Evolutionary conservation across 2,113 vertebrate genomes (phyloP), one percentile per base, ranked within the genome.

Genomic region (Tichodroma muraria): DNA sequence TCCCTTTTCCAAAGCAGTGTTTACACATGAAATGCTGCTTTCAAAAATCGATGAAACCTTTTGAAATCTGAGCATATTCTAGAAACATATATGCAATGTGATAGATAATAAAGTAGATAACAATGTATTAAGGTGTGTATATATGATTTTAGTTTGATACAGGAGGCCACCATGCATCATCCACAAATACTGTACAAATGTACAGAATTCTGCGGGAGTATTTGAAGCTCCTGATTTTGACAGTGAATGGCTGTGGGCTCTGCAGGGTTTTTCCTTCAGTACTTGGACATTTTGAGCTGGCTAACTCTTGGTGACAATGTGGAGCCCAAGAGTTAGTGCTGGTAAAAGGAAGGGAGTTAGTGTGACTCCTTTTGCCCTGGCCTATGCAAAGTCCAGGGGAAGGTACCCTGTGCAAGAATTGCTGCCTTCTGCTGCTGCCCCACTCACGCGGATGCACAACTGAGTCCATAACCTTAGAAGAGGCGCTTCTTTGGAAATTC

Each of bases 361-460:
- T 31, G n/a, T n/a, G 50, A 53, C 22, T 73, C 50, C 22, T 64
- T 87, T 37, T 19, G 52, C 33, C 53, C 42, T 19, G 28, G 40
- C 38, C 78, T 17, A 0, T 31, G 31, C 37, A 63, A 33, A 38
- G 66, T 20, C 6, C 33, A 59, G 68, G 57, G 33, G 61, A 69
- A 75, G 35, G 47, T 6, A 38, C 45, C 30, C 71, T 44, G 33
- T 30, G 54, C n/a, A 69, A 56, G 63, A 80, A 11, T 8, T 38
- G 44, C 44, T 71, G 53, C 45, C 22, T 61, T 72, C 45, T 80
- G 61, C n/a, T 53, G 53, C 52, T 77, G 60, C 22, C 61, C 12
- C 16, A 19, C 59, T 70, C 47, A 18, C 0, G 0, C 6, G 38
- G 72, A 28, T 3, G 1, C 23, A 28, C 38, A n/a, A 0, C n/a